Conservation (phyloP, 2,797 vertebrate genomes). For the Microctenopoma stevenorrisi region DNA sequence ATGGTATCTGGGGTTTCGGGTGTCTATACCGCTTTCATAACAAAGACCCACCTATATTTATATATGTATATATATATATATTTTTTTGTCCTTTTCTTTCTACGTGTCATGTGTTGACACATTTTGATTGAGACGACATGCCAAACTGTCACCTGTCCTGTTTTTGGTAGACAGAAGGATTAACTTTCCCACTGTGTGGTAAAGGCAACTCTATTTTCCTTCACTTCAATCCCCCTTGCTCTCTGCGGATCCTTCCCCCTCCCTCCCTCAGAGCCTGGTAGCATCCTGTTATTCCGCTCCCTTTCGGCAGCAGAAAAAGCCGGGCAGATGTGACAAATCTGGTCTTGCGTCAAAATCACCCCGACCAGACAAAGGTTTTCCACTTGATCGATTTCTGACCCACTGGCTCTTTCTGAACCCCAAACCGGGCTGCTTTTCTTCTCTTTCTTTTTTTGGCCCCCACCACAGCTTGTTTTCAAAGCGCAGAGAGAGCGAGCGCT, state of each 20-base stretch:
- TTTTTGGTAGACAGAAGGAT: slow-evolving; percentile 33
- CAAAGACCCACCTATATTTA: slow-evolving; percentile 51
- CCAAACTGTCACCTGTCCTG: slow-evolving; percentile 44
- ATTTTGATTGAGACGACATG: slow-evolving; percentile 60
- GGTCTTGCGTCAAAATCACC: slow-evolving; percentile 71
- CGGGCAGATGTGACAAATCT: slow-evolving; percentile 83
- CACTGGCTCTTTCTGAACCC: slow-evolving; percentile 66
- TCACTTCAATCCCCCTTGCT: slow-evolving; percentile 30
- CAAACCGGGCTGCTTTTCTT: slow-evolving; percentile 63
- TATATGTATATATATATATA: neutral
- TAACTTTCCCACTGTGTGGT: slow-evolving; percentile 50
- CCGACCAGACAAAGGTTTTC: slow-evolving; percentile 81
- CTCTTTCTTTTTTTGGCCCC: slow-evolving; percentile 23
- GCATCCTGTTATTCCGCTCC: slow-evolving; percentile 81
- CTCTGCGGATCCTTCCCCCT: slow-evolving; percentile 37
- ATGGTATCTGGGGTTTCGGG: slow-evolving; percentile 67
- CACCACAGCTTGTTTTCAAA: slow-evolving; percentile 64
- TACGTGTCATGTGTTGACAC: slow-evolving; percentile 33
- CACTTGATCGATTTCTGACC: slow-evolving; percentile 82
- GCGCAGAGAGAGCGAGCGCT: slow-evolving; percentile 55
- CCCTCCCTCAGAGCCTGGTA: slow-evolving; percentile 53
- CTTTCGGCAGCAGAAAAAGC: slow-evolving; percentile 65
- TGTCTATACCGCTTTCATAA: slow-evolving; percentile 58
- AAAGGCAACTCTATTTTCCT: slow-evolving; percentile 53
- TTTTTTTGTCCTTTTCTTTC: slow-evolving; percentile 3